These are phyloP conservation scores for Lophius piscatorius DNA, from an alignment of 2,113 vertebrate species.

Conservation along the genomic window DNA sequence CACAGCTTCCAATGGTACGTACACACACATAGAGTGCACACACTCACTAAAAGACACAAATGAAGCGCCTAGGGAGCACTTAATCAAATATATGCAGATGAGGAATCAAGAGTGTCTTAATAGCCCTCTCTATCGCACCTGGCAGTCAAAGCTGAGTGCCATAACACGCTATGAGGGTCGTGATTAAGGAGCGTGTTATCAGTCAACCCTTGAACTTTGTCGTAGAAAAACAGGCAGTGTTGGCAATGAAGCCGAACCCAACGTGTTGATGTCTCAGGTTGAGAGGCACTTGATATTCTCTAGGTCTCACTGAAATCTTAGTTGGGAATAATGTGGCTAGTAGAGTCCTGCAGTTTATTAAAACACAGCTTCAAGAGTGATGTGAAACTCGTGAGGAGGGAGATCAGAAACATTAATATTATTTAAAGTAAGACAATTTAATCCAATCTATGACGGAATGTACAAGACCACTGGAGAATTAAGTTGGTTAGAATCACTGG, in stretches of 20 bases:
- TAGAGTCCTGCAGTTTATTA: conserved; percentile 1
- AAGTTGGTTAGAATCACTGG: no score
- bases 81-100: conserved; percentile 70
- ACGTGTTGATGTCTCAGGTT: conserved; percentile 9
- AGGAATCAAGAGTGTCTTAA: conserved; percentile 59
- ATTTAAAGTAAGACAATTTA: conserved; percentile 1
- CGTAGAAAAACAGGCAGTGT: conserved; percentile 1
- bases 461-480: no score
- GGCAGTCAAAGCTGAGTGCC: conserved; percentile 38
- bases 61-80: conserved; percentile 17
- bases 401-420: conserved; percentile 1
- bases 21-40: background rate
- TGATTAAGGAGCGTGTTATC: conserved; percentile 54
- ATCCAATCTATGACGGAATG: background rate
- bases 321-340: background rate
- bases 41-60: background rate
- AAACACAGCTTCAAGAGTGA: background rate
- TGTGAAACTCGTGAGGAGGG: background rate
- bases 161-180: conserved; percentile 40
- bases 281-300: conserved; percentile 11
- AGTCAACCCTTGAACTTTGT: conserved; percentile 23
- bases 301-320: conserved; percentile 8
- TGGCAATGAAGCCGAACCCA: background rate
- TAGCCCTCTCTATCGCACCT: conserved; percentile 60
- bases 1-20: conserved; percentile 97